A percentile compares a stretch with the other conserved stretches of the same genome.
These are phyloP conservation scores for Actinia tenebrosa DNA, from an alignment of 64 coral and sea anemone genomes.

Conservation along the genomic window DNA sequence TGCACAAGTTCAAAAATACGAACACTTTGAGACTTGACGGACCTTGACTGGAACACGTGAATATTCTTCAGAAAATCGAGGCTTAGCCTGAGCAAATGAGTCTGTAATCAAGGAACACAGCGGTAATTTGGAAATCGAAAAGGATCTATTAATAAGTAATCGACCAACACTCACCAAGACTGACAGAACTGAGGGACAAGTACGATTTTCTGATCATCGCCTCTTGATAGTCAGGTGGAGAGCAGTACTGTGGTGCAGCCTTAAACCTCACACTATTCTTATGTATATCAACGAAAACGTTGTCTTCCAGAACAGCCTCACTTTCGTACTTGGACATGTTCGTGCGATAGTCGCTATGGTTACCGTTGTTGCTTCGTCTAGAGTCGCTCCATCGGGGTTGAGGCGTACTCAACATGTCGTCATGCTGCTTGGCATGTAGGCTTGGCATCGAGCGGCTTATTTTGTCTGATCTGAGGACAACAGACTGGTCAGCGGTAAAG, in stretches of 20 bases:
- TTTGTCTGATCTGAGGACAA: not conserved
- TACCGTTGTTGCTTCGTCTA: not conserved
- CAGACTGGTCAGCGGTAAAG: not conserved
- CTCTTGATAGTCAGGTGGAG: constrained; percentile 47
- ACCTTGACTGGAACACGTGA: no score
- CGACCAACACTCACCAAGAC: constrained; percentile 27
- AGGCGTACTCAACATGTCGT: not conserved
- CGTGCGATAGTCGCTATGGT: not conserved
- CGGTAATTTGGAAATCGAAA: no score
- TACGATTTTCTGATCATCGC: constrained; percentile 20
- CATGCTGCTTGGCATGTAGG: not conserved
- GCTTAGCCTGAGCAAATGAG: no score
- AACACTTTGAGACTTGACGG: no score
- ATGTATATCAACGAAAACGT: constrained; percentile 26
- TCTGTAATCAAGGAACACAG: no score
- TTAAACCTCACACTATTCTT: constrained; percentile 29
- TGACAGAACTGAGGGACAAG: constrained; percentile 18
- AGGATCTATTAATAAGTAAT: not conserved
- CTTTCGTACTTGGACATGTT: not conserved
- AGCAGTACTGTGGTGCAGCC: constrained; percentile 8
- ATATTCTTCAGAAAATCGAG: no score
- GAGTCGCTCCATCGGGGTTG: not conserved
- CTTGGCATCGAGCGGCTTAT: constrained; percentile 8
- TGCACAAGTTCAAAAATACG: no score
- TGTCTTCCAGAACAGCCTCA: constrained; percentile 33